phyloP scores from a whole-genome alignment of 2,797 vertebrate species.

The Crocidura indochinensis region DNA sequence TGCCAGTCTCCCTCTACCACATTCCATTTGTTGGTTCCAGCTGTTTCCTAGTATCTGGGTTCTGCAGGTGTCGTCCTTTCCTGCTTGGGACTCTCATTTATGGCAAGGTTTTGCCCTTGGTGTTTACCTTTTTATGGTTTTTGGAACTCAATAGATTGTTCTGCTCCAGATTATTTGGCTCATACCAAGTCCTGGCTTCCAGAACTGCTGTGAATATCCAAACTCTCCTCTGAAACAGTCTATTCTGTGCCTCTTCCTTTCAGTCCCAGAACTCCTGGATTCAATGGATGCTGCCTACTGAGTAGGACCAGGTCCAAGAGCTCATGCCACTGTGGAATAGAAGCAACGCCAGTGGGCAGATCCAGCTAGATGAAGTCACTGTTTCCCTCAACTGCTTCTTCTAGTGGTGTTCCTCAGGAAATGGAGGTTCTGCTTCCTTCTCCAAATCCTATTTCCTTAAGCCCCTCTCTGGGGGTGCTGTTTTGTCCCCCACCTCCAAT shows the following conservation, averaged over 20 bases:
- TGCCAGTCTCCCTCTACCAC: not conserved
- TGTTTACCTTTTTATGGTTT: too few species aligned
- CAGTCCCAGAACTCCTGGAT: not conserved
- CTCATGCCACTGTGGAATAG: not conserved
- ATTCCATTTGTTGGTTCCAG: not conserved
- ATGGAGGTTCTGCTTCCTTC: not conserved
- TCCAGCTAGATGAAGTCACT: not conserved
- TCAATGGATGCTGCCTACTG: not conserved
- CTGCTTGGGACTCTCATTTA: not conserved
- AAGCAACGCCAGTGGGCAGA: not conserved
- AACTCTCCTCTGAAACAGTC: too few species aligned
- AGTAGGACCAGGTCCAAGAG: not conserved
- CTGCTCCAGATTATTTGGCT: not conserved
- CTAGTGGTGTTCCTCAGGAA: not conserved
- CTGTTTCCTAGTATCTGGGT: not conserved
- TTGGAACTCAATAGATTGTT: too few species aligned
- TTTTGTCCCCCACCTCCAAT: not conserved
- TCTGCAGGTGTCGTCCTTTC: not conserved
- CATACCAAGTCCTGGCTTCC: not conserved
- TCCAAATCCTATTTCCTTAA: not conserved
- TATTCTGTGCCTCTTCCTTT: not conserved
- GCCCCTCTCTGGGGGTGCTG: not conserved
- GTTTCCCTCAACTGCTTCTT: not conserved
- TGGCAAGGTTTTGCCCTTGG: too few species aligned
- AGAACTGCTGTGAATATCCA: not conserved